These are phyloP conservation scores for Vespertilio murinus DNA, from an alignment of 2,797 vertebrate genomes.

Conservation along the genomic window DNA sequence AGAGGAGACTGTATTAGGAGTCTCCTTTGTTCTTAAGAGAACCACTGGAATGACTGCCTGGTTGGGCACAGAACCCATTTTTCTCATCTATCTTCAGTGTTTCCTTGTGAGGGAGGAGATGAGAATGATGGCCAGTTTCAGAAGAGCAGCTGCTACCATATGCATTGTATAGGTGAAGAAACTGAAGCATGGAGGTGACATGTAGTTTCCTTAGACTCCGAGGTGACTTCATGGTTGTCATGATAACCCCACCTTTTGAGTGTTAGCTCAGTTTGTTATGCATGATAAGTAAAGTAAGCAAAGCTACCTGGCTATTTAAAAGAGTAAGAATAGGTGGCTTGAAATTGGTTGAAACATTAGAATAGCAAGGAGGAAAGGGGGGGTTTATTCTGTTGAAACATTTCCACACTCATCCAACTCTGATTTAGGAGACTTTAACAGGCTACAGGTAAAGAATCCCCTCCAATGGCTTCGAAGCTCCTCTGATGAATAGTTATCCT, in stretches of 20 bases:
- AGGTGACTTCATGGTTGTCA: background rate
- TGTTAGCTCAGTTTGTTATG: background rate
- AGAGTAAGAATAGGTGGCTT: background rate
- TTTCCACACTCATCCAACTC: background rate
- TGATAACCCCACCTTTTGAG: background rate
- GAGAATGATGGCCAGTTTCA: background rate
- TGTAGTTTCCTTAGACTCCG: background rate
- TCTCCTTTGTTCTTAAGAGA: background rate
- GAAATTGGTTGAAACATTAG: background rate
- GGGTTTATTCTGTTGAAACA: background rate
- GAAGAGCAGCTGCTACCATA: background rate
- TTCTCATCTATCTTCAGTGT: background rate
- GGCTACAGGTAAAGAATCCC: background rate
- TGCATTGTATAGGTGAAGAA: background rate
- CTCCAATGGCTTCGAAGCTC: background rate
- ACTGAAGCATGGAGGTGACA: background rate
- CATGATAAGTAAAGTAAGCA: background rate
- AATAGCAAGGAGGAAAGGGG: background rate
- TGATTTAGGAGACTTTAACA: background rate
- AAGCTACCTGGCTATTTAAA: background rate
- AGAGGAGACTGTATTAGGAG: background rate
- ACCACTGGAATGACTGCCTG: background rate
- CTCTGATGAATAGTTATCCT: slow-evolving; percentile 43
- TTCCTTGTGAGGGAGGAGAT: background rate
- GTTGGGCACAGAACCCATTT: background rate